These are phyloP conservation scores for Melipona beecheii DNA, from an alignment of 2,888 invertebrate species.

Conservation along the genomic window DNA sequence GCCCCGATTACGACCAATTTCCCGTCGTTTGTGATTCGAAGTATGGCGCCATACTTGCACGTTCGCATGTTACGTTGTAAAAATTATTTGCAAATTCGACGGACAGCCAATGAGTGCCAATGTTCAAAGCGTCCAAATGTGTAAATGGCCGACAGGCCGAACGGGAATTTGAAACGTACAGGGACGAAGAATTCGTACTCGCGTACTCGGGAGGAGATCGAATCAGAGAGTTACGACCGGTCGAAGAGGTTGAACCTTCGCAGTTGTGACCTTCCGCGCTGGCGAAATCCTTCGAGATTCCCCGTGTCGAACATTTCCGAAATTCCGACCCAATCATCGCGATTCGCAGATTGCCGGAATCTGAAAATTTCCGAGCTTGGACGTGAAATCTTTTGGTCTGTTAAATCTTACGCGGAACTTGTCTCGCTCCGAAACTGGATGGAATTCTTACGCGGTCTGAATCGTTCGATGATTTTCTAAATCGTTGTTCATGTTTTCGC, in stretches of 20 bases:
- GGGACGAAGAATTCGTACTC: background rate
- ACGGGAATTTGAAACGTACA: background rate
- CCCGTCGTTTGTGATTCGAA: slow-evolving; percentile 65
- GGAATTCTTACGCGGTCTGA: background rate
- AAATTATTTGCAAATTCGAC: background rate
- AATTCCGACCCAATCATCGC: background rate
- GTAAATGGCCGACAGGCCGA: no score
- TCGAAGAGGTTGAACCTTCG: background rate
- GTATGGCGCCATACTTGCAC: no score
- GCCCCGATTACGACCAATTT: slow-evolving; percentile 74
- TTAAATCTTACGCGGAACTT: background rate
- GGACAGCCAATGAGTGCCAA: no score
- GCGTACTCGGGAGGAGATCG: no score
- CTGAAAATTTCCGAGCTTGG: background rate
- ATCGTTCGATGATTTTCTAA: background rate
- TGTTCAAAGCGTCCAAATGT: no score
- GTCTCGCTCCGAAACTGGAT: background rate
- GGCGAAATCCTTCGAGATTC: slow-evolving; percentile 14
- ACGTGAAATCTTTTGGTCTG: background rate
- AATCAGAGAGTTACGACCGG: background rate
- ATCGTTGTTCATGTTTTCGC: no score
- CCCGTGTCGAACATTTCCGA: background rate
- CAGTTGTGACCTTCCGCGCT: slow-evolving; percentile 1
- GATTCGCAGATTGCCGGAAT: background rate
- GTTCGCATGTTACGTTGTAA: no score